A percentile compares a stretch with the other conserved stretches of the same genome.
phyloP scores from a whole-genome alignment of 1,140 invertebrate genomes.

The Hesperophylax magnus region DNA sequence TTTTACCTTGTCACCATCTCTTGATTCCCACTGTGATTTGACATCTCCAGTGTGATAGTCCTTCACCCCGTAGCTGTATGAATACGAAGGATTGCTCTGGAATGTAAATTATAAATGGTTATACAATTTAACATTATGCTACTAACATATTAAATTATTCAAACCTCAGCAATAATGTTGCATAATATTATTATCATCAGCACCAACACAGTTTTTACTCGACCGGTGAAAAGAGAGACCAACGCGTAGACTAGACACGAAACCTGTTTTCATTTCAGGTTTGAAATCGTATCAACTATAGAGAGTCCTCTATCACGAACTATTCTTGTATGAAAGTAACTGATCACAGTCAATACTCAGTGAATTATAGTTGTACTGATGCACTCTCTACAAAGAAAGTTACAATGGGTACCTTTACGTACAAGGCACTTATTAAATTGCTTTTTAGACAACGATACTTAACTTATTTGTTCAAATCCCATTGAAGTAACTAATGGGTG shows the following conservation, averaged over 20 bases:
- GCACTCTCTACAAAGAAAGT: constrained; percentile 34
- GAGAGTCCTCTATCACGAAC: constrained; percentile 21
- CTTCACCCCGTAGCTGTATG: constrained; percentile 82
- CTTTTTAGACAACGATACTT: too few species aligned
- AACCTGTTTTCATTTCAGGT: constrained; percentile 36
- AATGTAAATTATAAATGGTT: constrained; percentile 14
- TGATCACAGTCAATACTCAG: not conserved
- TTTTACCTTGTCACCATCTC: constrained; percentile 76
- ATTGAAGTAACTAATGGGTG: too few species aligned
- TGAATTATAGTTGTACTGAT: not conserved
- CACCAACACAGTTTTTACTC: not conserved
- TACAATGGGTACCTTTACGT: not conserved
- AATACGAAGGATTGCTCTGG: constrained; percentile 76
- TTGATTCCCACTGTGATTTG: constrained; percentile 77
- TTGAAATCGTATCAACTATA: not conserved
- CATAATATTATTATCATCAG: too few species aligned
- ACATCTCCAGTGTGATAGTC: constrained; percentile 82
- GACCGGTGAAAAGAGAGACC: constrained; percentile 37
- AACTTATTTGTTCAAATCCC: too few species aligned
- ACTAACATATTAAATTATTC: too few species aligned
- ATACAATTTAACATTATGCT: not conserved
- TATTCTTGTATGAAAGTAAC: constrained; percentile 30
- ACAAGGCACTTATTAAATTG: too few species aligned
- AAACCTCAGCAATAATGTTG: too few species aligned
- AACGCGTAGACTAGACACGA: constrained; percentile 11